Base-by-base conservation (phyloP, 1,140 invertebrate genomes). In the Hesperophylax magnus region DNA sequence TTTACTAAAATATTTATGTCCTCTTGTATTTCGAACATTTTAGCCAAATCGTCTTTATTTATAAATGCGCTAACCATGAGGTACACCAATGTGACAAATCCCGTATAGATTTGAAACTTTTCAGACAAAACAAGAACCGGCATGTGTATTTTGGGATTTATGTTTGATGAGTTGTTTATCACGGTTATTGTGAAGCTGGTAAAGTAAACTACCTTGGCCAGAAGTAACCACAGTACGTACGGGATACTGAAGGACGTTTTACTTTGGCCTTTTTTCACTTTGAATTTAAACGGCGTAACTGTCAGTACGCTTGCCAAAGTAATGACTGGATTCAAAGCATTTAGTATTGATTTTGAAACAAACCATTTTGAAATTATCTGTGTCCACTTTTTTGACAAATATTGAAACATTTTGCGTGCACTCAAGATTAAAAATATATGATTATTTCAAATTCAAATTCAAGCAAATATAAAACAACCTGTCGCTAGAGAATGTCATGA, bases 31-130 rank as follows among this genome's bases (percentile, higher is more conserved):
- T 17, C 54, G 8, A 56, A 56, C 2, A 56, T 56, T 56, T 56
- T 56, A 56, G 54, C 54, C 15, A n/a, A 56, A 20, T 56, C 54
- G 17, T 56, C 17, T 20, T 56, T 56, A 56, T 56, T 20, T 56
- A 56, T 20, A 1, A 2, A 56, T 4, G 54, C 0, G 52, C 56
- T 17, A 3, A 74, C 20, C 11, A n/a, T 22, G 20, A 74, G 52
- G 17, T 7, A 22, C 2, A 74, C 8, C 20, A 74, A 20, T 52
- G 20, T 14, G 8, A 74, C 0, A 9, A 39, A n/a, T 2, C 71
- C 71, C 5, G 24, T 2, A 74, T 74, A 74, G 20, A 74, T 74
- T 54, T 47, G 31, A 52, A 74, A 74, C 18, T 74, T 52, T 22
- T 74, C 52, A 53, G 4, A 2, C 11, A 69, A 18, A 9, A 6